Conservation (phyloP, 2,113 vertebrate species). For the Urocolius indicus region DNA sequence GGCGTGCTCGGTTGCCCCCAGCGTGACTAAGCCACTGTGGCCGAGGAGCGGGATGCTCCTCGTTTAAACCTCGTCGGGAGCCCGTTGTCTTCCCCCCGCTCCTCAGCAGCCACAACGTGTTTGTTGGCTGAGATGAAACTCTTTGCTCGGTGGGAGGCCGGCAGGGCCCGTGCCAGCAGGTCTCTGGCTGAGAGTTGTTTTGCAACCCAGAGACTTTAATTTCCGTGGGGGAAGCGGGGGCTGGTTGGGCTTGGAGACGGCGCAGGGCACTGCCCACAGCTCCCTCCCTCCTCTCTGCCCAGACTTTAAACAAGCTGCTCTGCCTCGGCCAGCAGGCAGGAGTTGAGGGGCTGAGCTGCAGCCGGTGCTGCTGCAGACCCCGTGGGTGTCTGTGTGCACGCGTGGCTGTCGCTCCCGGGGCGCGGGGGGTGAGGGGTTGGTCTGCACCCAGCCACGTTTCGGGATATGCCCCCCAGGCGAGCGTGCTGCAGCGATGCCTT, state of each 20-base stretch:
- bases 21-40: neutral
- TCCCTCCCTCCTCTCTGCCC: neutral
- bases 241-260: neutral
- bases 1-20: neutral
- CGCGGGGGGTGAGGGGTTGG: neutral
- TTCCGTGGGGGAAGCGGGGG: neutral
- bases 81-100: neutral
- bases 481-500: neutral
- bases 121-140: neutral
- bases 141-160: neutral
- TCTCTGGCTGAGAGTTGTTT: neutral
- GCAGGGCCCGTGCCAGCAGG: neutral
- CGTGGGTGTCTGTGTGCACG: rapidly evolving
- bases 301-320: neutral
- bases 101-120: neutral
- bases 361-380: neutral
- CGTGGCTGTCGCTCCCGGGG: neutral
- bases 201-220: neutral
- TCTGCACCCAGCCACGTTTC: neutral
- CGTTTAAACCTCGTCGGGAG: neutral
- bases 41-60: neutral
- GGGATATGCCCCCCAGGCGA: neutral
- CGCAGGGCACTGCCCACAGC: rapidly evolving
- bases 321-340: neutral
- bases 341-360: neutral